Conservation (phyloP, 1,140 invertebrate species). For the silkworm (Bombyx mori) region ASM3026992v2 NC_085124.1:5295001-5295500, state of each 20-base stretch:
- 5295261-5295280: too few species aligned
- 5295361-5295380: conserved; percentile 17
- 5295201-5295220: too few species aligned
- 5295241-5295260: too few species aligned
- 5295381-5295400: conserved; percentile 53
- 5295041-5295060: conserved; percentile 54
- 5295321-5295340: too few species aligned
- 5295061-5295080: conserved; percentile 44
- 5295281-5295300: too few species aligned
- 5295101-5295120: conserved; percentile 1
- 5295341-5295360: too few species aligned
- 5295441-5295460: conserved; percentile 50
- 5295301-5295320: too few species aligned
- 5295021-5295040: conserved; percentile 64
- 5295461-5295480: conserved; percentile 46
- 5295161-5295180: too few species aligned
- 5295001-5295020: conserved; percentile 53
- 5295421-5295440: conserved; percentile 61
- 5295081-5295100: conserved; percentile 21
- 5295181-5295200: too few species aligned
- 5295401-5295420: conserved; percentile 61
- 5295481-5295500: conserved; percentile 47
- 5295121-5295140: conserved; percentile 22
- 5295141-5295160: too few species aligned
- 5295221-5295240: too few species aligned